phyloP scores from a whole-genome alignment of 1,140 invertebrate species.

The Eubasilissa regina region DNA sequence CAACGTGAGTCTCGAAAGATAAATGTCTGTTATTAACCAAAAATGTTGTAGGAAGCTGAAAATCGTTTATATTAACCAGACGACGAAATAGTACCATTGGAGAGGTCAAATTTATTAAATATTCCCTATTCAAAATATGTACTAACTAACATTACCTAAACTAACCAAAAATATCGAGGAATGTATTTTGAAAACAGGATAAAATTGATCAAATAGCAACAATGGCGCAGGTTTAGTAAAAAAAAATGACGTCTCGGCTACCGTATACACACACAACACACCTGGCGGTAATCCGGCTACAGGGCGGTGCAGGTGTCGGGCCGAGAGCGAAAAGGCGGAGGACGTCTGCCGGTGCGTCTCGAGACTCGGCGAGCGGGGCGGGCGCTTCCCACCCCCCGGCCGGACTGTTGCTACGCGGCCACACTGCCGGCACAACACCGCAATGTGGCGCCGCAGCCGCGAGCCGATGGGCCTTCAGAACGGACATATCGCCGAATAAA shows the following conservation, averaged over 20 bases:
- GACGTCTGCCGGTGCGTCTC: neutral
- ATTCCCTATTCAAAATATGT: too few species aligned
- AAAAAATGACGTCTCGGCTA: neutral
- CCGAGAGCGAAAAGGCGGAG: neutral
- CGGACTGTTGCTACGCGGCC: constrained; percentile 54
- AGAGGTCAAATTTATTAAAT: too few species aligned
- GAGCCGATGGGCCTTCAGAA: neutral
- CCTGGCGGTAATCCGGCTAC: neutral
- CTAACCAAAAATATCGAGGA: too few species aligned
- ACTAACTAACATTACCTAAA: too few species aligned
- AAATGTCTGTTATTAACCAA: too few species aligned
- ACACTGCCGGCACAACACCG: constrained; percentile 54
- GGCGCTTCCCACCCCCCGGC: constrained; percentile 24
- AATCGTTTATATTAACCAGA: too few species aligned
- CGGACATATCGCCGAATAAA: neutral
- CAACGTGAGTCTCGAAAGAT: too few species aligned
- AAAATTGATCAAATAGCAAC: too few species aligned
- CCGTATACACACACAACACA: neutral
- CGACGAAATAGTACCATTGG: too few species aligned
- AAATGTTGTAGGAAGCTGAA: too few species aligned
- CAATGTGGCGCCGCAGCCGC: constrained; percentile 45
- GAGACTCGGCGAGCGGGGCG: constrained; percentile 32
- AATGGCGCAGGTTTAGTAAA: too few species aligned
- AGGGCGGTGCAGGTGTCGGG: neutral
- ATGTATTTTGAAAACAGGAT: too few species aligned